A percentile compares a stretch with the other conserved stretches of the same genome.
Evolutionary conservation across 2,888 invertebrate genomes (phyloP).

Genomic region (Neoascia interrupta): DNA sequence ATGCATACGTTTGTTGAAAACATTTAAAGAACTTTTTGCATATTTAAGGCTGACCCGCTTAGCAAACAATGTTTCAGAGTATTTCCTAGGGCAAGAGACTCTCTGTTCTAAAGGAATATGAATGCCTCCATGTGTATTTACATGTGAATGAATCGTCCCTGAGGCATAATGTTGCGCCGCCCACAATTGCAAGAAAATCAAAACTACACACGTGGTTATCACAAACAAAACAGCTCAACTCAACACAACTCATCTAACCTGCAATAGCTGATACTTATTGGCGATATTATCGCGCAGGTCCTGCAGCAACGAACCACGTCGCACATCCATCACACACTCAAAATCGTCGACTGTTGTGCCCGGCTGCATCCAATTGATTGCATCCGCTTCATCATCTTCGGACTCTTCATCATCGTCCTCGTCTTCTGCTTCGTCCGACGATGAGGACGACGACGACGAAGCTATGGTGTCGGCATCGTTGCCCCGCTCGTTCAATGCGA

Average conservation of each 20-base stretch:
- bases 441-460: constrained; percentile 1
- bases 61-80: too few species aligned
- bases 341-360: constrained; percentile 76
- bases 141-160: too few species aligned
- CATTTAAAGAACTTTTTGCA: too few species aligned
- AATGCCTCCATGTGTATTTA: too few species aligned
- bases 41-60: too few species aligned
- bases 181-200: constrained; percentile 20
- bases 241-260: constrained; percentile 61
- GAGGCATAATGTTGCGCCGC: background rate
- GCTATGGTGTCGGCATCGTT: constrained; percentile 20
- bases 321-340: constrained; percentile 71
- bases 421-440: constrained; percentile 45
- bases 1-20: too few species aligned
- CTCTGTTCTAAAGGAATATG: too few species aligned
- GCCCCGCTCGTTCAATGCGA: constrained; percentile 30
- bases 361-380: constrained; percentile 77
- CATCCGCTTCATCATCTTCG: constrained; percentile 68
- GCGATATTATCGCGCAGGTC: constrained; percentile 74
- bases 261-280: constrained; percentile 71
- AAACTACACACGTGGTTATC: constrained; percentile 3
- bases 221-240: constrained; percentile 2
- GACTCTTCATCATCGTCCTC: constrained; percentile 55
- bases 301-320: constrained; percentile 74
- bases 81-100: too few species aligned